These are phyloP conservation scores for Tapirus indicus DNA, from an alignment of 2,797 vertebrate genomes.

Conservation along the genomic window DNA sequence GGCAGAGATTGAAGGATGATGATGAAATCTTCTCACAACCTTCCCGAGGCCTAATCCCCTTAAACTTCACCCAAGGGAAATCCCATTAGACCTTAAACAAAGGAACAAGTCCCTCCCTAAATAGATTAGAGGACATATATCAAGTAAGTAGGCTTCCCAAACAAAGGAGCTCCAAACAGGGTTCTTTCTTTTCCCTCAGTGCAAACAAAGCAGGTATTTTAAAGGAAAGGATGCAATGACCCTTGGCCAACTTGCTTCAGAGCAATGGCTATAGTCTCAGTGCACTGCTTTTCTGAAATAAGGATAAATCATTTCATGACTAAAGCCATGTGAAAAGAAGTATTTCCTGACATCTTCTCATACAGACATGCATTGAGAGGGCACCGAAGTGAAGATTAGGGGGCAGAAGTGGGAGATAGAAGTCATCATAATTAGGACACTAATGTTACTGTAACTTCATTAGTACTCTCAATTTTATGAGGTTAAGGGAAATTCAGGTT, in stretches of 20 bases:
- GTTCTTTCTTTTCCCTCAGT: conserved; percentile 3
- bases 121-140: conserved; percentile 54
- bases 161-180: conserved; percentile 3
- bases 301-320: not conserved
- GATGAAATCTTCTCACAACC: conserved; percentile 55
- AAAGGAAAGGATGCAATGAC: conserved; percentile 48
- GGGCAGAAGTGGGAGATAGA: not conserved
- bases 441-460: not conserved
- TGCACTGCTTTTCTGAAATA: not conserved
- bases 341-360: not conserved
- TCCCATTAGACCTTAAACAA: conserved; percentile 52
- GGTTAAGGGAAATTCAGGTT: not conserved
- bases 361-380: not conserved
- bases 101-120: conserved; percentile 51
- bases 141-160: conserved; percentile 36
- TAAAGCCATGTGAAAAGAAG: not conserved
- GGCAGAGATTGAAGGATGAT: conserved; percentile 21
- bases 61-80: conserved; percentile 58
- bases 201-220: conserved; percentile 57
- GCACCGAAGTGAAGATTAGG: not conserved
- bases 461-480: not conserved
- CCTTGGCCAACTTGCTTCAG: not conserved
- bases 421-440: not conserved
- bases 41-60: conserved; percentile 34
- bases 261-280: not conserved